Base-by-base conservation (phyloP, 2,797 vertebrate genomes). In the Amphiprion clarkii region DNA sequence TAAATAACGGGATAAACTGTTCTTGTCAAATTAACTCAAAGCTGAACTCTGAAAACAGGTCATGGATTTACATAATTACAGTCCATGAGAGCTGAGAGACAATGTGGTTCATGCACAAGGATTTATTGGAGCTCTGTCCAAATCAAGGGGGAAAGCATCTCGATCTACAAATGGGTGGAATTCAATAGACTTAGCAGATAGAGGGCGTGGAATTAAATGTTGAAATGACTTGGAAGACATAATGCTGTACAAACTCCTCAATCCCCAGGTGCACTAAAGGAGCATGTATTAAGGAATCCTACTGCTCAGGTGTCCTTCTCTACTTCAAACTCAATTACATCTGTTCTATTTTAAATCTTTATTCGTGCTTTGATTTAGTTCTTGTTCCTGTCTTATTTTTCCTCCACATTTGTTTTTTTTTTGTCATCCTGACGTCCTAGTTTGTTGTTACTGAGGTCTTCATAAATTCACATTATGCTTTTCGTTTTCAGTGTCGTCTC, bases 61-160 rank as follows among this genome's bases (percentile, higher is more conserved):
- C 74, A 54, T 13, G 40, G 6, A 36, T 75, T 70, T 60, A 13
- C 58, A 67, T 71, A 63, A 83, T 78, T 49, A 77, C n/a, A 58
- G 29, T 29, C 25, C 31, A 29, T 12, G 21, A 67, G 40, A 59
- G 25, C 11, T 9, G 40, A 67, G n/a, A 79, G 21, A 58, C 46
- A 25, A 23, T 67, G 49, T 53, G 42, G 16, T 53, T 52, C 5
- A 27, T 40, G 49, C 54, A 44, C 21, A 9, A 52, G 44, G 10
- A 39, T 29, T 52, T 19, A 23, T 6, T 16, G 12, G 14, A 48
- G 53, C 42, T 60, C 11, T 3, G 40, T 49, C 56, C 52, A 23
- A 9, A 46, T 17, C 6, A 9, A 65, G 25, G 13, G 44, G 58
- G 36, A 11, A 39, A 44, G 16, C 6, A 44, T 44, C 42, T 5